Evolutionary conservation across 2,797 vertebrate genomes (phyloP), one percentile per base, ranked within the genome.

Genomic region (Rhinatrema bivittatum): DNA sequence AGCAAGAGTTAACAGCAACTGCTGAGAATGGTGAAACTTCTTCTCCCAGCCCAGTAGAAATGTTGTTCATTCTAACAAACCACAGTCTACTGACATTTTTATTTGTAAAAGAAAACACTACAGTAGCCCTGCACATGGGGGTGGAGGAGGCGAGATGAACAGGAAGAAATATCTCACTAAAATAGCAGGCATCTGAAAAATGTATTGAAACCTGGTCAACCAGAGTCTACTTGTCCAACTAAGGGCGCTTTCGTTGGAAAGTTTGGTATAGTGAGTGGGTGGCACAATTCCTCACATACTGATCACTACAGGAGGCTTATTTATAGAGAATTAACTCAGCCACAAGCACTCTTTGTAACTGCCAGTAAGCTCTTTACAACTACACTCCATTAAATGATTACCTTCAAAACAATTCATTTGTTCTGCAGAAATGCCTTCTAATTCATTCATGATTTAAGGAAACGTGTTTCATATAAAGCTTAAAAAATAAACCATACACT

Each of bases 291-390:
- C 10, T 16, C 13, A 19, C 13, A 18, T 39, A 12, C 22, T 31
- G 43, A 43, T 39, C 43, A 53, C 24, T 55, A 50, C 50, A 28
- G 26, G 50, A 50, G 31, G 46, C 29, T 62, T 54, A 48, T 50
- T 70, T 62, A n/a, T 45, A 39, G 25, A 58, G 43, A 56, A 69
- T 25, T 53, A 53, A 53, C 30, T 30, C 8, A 39, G 10, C 42
- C 20, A 32, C 10, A 60, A 54, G 20, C 16, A 12, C 18, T 38
- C 36, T 37, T 39, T 20, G 20, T 58, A 63, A 62, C 48, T 36
- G 7, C 5, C 41, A 16, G 54, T 48, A 42, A 70, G 51, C 27
- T 18, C 36, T 42, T 54, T 47, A 42, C 20, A 29, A 19, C 15
- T 32, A 36, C 23, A 34, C 9, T 29, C 50, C 43, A 33, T 16